Percentiles rank a stretch among this genome's conserved stretches.
Conservation (phyloP, 2,113 vertebrate genomes). For the Nibea albiflora region DNA sequence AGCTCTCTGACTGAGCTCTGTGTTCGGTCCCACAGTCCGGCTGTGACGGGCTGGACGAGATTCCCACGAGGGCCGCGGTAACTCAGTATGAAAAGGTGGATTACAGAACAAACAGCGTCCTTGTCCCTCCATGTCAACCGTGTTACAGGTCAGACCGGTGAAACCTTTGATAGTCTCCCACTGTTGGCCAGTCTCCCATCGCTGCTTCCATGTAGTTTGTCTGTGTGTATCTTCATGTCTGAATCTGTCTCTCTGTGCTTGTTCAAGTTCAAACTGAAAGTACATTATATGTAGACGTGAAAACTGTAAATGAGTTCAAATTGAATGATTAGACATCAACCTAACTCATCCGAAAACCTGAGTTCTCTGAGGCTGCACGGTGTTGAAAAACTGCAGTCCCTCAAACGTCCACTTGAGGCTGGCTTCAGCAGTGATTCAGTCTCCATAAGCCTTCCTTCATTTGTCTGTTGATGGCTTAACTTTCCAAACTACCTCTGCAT, state of each 20-base stretch:
- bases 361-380: too few species aligned
- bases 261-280: too few species aligned
- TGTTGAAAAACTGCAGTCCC: too few species aligned
- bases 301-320: not conserved
- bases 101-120: slow-evolving; percentile 59
- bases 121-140: slow-evolving; percentile 49
- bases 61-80: slow-evolving; percentile 51
- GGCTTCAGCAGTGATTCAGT: too few species aligned
- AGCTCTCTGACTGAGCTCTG: slow-evolving; percentile 4
- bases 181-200: slow-evolving; percentile 30
- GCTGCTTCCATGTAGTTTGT: not conserved
- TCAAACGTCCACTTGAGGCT: too few species aligned
- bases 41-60: slow-evolving; percentile 8
- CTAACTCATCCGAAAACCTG: too few species aligned
- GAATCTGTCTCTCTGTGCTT: not conserved
- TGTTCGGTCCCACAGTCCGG: slow-evolving; percentile 13
- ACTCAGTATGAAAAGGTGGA: slow-evolving; percentile 42
- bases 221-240: not conserved
- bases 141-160: slow-evolving; percentile 29
- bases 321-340: not conserved
- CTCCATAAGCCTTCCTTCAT: not conserved
- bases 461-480: slow-evolving; percentile 1
- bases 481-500: not conserved
- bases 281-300: not conserved
- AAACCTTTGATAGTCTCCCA: slow-evolving; percentile 48